These are phyloP conservation scores for Pardosa pseudoannulata DNA, from an alignment of 2,888 invertebrate genomes.

Conservation along the genomic window DNA sequence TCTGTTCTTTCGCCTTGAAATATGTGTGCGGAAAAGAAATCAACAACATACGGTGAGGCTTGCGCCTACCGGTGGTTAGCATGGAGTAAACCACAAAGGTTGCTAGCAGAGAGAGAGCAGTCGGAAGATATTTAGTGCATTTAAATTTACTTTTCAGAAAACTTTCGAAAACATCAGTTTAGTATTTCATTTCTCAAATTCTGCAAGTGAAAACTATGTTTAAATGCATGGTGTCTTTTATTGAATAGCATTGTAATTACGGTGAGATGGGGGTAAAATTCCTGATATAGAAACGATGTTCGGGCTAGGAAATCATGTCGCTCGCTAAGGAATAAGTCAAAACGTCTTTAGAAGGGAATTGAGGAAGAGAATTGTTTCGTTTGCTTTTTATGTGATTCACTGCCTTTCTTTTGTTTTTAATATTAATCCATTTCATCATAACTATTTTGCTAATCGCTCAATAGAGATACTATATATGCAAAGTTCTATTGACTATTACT, in stretches of 20 bases:
- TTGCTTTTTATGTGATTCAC: no score
- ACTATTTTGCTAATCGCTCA: no score
- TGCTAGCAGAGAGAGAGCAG: no score
- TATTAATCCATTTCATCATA: no score
- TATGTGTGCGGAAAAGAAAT: neutral
- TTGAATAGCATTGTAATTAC: neutral
- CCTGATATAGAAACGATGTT: no score
- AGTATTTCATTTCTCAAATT: slow-evolving; percentile 1
- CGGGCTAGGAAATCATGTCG: no score
- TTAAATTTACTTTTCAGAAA: neutral
- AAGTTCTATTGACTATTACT: no score
- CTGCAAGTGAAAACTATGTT: neutral
- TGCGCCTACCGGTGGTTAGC: neutral
- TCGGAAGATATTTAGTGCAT: neutral
- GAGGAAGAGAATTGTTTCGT: no score
- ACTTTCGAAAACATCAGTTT: neutral
- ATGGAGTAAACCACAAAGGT: neutral
- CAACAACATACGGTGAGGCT: neutral
- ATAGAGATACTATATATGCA: no score
- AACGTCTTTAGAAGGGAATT: no score
- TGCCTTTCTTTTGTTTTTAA: no score
- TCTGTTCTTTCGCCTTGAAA: slow-evolving; percentile 2
- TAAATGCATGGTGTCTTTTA: neutral
- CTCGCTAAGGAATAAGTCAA: no score
- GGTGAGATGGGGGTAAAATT: neutral